Percentiles rank a stretch among this genome's conserved stretches.
Evolutionary conservation across 2,113 vertebrate genomes (phyloP).

Genomic region (Ploceus nigricollis): DNA sequence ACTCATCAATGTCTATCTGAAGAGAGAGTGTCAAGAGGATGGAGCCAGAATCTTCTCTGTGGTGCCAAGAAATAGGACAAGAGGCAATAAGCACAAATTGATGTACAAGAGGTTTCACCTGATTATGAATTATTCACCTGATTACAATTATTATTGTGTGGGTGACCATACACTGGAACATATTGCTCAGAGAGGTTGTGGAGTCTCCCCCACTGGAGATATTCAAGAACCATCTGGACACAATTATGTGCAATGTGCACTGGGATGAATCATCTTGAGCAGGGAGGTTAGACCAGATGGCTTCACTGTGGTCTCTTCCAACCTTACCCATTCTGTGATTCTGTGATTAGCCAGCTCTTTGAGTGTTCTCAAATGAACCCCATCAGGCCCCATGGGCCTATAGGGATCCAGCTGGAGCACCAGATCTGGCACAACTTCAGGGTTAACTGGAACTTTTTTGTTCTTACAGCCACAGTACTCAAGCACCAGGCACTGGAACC

Average conservation of each 20-base stretch:
- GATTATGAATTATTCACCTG: background rate
- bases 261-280: background rate
- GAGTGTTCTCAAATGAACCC: background rate
- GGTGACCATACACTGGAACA: background rate
- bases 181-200: background rate
- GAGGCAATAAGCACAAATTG: background rate
- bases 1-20: background rate
- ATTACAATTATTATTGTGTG: too few species aligned
- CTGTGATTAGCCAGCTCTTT: background rate
- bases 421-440: background rate
- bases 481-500: background rate
- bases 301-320: background rate
- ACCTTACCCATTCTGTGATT: background rate
- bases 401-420: background rate
- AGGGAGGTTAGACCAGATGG: background rate
- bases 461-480: background rate
- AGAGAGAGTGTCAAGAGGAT: background rate
- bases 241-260: background rate
- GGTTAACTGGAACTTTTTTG: background rate
- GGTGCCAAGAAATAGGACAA: background rate
- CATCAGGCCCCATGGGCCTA: background rate
- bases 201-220: too few species aligned
- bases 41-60: background rate
- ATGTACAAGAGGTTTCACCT: background rate
- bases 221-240: background rate